A percentile compares a stretch with the other conserved stretches of the same genome.
Conservation (phyloP, 2,113 vertebrate species). For the Oreamnos americanus region DNA sequence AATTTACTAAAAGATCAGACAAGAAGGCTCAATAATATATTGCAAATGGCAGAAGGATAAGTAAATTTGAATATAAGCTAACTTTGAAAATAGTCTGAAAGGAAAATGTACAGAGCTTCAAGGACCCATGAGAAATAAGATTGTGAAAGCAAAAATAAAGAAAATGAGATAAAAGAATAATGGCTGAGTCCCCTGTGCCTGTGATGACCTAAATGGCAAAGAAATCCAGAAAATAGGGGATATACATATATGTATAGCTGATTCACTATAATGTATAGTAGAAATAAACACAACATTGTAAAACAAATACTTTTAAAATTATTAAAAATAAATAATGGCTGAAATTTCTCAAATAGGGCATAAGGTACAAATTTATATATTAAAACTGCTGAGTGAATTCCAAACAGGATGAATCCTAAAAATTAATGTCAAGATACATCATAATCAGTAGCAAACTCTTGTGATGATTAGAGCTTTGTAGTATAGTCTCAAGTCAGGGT, state of each 20-base stretch:
- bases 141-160: neutral
- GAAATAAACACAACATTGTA: neutral
- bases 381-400: neutral
- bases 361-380: neutral
- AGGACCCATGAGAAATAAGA: neutral
- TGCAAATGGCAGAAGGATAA: neutral
- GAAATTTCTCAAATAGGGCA: neutral
- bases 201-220: neutral
- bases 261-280: neutral
- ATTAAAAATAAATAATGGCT: neutral
- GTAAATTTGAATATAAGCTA: neutral
- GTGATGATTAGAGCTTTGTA: neutral
- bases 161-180: neutral
- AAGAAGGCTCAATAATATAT: neutral
- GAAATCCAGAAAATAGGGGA: neutral
- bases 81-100: neutral
- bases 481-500: neutral
- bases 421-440: neutral
- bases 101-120: neutral
- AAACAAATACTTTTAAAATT: neutral
- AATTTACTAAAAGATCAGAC: neutral
- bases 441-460: neutral
- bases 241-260: neutral
- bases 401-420: neutral
- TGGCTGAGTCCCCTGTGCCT: neutral